Conservation (phyloP, 2,888 invertebrate genomes). For the Drosophila anomalipes region DNA sequence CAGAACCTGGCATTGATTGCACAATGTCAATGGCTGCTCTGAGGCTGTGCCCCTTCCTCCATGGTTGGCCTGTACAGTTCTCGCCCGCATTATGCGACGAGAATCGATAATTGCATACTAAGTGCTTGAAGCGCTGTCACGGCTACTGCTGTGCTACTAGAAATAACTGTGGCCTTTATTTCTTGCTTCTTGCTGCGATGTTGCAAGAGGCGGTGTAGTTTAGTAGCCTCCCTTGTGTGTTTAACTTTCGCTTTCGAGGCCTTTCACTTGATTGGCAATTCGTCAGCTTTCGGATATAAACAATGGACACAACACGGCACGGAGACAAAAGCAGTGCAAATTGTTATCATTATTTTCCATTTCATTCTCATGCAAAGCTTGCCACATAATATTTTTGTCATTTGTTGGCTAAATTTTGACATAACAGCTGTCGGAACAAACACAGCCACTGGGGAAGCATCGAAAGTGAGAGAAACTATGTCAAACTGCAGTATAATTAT, state of each 20-base stretch:
- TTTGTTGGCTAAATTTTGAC: constrained; percentile 49
- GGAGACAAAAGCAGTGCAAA: constrained; percentile 21
- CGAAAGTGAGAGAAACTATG: constrained; percentile 60
- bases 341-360: constrained; percentile 19
- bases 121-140: constrained; percentile 40
- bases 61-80: constrained; percentile 14
- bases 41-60: constrained; percentile 3
- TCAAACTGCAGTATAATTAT: constrained; percentile 68
- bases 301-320: constrained; percentile 10
- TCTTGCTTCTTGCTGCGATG: background rate
- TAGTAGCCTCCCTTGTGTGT: constrained; percentile 1
- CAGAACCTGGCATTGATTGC: constrained; percentile 51
- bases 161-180: constrained; percentile 17
- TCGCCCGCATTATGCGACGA: constrained; percentile 54
- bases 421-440: constrained; percentile 47
- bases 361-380: constrained; percentile 43
- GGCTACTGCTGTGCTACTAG: constrained; percentile 16
- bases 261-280: constrained; percentile 55
- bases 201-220: constrained; percentile 7
- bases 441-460: constrained; percentile 40
- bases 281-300: constrained; percentile 12
- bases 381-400: constrained; percentile 43
- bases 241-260: constrained; percentile 45
- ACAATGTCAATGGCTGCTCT: constrained; percentile 30
- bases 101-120: constrained; percentile 73